Evolutionary conservation across 2,113 vertebrate species (phyloP), one percentile per base, ranked within the genome.

Genomic region (Actinemys pallida): DNA sequence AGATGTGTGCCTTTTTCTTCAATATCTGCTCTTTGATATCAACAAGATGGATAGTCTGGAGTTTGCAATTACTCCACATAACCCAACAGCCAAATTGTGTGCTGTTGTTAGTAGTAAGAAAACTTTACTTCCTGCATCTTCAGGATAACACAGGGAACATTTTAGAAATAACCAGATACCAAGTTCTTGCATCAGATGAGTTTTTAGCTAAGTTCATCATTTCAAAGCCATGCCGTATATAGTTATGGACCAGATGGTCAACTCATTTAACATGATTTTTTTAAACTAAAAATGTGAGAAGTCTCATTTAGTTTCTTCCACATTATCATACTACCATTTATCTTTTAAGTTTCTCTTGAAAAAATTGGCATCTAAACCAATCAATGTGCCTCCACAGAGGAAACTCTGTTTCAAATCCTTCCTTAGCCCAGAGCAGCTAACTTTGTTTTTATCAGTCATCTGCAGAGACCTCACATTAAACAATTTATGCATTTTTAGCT

Each of bases 401-500:
- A 94, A 96, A 95, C 88, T 87, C 83, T 97, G 91, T 97, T 97
- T 90, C 76, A 96, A 97, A 92, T 96, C 97, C 84, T 97, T 94
- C 78, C 54, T 94, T 86, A 94, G 84, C 87, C 94, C 78, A 88
- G 93, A 97, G 95, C 62, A 95, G 69, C 80, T 92, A 90, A 92
- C 57, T 75, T 91, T 86, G 96, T 95, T 97, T 97, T 4, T 87
- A 97, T 98, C 97, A 97, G 53, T 96, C 96, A 96, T 96, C 94
- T 97, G 91, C 91, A 97, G 96, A 97, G 72, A 83, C 81, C 92
- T 97, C 93, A 87, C 83, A 87, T 94, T 97, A 93, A 97, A 96
- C 93, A 98, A 96, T 92, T 96, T 95, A 96, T 95, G 89, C 90
- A 92, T 97, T 97, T 97, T 94, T 86, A 97, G 88, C 81, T 96